phyloP scores from a whole-genome alignment of 2,888 invertebrate genomes.

The Hypena proboscidalis region DNA sequence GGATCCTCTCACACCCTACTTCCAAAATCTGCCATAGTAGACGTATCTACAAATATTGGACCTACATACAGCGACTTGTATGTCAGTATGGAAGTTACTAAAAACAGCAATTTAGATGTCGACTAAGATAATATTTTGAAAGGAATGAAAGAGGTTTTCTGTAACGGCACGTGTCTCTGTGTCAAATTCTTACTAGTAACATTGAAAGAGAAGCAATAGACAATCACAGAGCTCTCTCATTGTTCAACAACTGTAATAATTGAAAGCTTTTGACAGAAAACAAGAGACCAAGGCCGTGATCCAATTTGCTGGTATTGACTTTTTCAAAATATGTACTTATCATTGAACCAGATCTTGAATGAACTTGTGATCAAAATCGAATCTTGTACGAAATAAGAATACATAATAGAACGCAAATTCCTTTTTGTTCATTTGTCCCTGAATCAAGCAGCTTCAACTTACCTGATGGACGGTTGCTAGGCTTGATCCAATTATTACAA shows the following conservation, averaged over 20 bases:
- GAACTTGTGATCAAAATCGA: slow-evolving; percentile 44
- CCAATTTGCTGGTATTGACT: slow-evolving; percentile 40
- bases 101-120: too few species aligned
- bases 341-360: slow-evolving; percentile 39
- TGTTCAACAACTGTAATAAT: slow-evolving; percentile 35
- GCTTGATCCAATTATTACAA: neutral
- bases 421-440: slow-evolving; percentile 25
- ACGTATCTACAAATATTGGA: neutral
- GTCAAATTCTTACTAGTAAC: slow-evolving; percentile 8
- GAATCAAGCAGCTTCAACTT: slow-evolving; percentile 5
- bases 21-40: neutral
- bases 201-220: slow-evolving; percentile 10
- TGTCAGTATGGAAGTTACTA: too few species aligned
- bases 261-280: slow-evolving; percentile 36
- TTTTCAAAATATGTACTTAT: slow-evolving; percentile 41
- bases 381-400: slow-evolving; percentile 38
- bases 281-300: slow-evolving; percentile 28
- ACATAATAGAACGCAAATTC: slow-evolving; percentile 24
- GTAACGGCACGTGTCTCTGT: slow-evolving; percentile 1
- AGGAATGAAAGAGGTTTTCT: neutral
- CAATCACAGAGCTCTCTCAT: slow-evolving; percentile 21
- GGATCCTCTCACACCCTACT: neutral
- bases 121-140: too few species aligned
- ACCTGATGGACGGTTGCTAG: slow-evolving; percentile 8
- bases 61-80: neutral